A percentile compares a stretch with the other conserved stretches of the same genome.
phyloP scores from a whole-genome alignment of 2,888 invertebrate genomes.

The Halictus quadricinctus region DNA sequence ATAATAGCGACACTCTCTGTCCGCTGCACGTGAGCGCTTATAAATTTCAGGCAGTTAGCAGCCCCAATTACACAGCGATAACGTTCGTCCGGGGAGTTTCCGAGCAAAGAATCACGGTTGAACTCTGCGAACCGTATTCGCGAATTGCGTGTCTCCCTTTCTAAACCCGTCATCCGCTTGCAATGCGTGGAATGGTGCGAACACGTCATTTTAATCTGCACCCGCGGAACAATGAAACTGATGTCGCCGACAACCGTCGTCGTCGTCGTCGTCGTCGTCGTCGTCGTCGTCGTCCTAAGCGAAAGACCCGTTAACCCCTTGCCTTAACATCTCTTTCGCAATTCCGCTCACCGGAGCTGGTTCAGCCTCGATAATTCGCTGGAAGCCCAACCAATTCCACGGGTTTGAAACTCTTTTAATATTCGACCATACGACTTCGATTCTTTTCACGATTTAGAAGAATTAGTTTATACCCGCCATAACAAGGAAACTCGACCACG shows the following conservation, averaged over 20 bases:
- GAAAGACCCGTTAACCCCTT: constrained; percentile 7
- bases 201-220: constrained; percentile 54
- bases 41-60: constrained; percentile 30
- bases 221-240: constrained; percentile 29
- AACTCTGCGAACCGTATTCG: constrained; percentile 41
- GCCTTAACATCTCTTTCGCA: background rate
- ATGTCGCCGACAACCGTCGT: constrained; percentile 22
- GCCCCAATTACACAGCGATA: background rate
- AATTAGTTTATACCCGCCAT: no score
- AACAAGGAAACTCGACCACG: no score
- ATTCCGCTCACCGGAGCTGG: background rate
- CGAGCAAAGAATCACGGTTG: constrained; percentile 32
- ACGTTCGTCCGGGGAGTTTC: background rate
- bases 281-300: background rate
- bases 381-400: background rate
- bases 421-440: no score
- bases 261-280: background rate
- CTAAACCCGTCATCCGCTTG: constrained; percentile 56
- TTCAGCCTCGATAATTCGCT: background rate
- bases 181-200: constrained; percentile 43
- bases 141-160: constrained; percentile 57
- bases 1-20: constrained; percentile 20
- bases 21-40: constrained; percentile 6
- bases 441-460: no score
- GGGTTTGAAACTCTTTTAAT: no score